Conservation (phyloP, 2,797 vertebrate genomes). For the Leptodactylus fallax region DNA sequence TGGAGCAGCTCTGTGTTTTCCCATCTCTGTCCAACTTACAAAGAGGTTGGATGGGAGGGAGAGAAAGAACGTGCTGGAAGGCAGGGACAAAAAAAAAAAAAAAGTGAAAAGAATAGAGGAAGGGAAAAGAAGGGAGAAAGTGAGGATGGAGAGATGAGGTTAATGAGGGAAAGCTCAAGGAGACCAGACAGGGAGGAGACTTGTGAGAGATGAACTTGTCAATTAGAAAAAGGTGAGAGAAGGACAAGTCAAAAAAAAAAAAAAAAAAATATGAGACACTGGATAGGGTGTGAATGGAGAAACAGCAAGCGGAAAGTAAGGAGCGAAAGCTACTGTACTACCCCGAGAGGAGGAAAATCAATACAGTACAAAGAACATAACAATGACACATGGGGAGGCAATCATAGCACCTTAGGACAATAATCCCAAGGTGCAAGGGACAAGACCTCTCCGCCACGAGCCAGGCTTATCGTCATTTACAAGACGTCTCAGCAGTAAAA, state of each 20-base stretch:
- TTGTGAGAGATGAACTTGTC: slow-evolving; percentile 33
- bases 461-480: neutral
- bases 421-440: neutral
- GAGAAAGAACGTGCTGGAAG: slow-evolving; percentile 56
- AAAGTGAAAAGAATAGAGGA: slow-evolving; percentile 24
- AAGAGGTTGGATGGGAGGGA: slow-evolving; percentile 56
- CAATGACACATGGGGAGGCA: neutral
- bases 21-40: slow-evolving; percentile 33
- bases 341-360: neutral
- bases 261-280: slow-evolving; percentile 17
- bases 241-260: slow-evolving; percentile 44
- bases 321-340: neutral
- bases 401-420: neutral
- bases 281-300: slow-evolving; percentile 24
- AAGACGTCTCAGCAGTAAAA: neutral
- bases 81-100: slow-evolving; percentile 48
- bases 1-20: slow-evolving; percentile 2
- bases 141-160: slow-evolving; percentile 42
- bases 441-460: neutral
- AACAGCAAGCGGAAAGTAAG: neutral
- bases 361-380: neutral
- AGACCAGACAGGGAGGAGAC: slow-evolving; percentile 41
- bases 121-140: slow-evolving; percentile 65
- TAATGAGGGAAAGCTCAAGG: slow-evolving; percentile 45
- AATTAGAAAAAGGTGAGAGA: slow-evolving; percentile 51